These are phyloP conservation scores for Mythimna pallens DNA, from an alignment of 2,888 invertebrate species.

Conservation along the genomic window DNA sequence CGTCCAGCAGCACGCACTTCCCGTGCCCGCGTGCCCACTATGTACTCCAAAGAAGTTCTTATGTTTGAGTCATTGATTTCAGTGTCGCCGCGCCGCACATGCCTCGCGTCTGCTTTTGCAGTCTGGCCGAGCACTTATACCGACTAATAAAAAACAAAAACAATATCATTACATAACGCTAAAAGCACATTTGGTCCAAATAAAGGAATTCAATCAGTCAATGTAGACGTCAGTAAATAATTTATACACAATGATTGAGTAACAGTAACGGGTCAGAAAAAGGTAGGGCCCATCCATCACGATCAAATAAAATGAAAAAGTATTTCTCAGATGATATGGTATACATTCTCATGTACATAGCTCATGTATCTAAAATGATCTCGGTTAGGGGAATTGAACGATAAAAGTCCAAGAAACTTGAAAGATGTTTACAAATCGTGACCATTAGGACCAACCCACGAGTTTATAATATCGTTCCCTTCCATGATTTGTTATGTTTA, in stretches of 20 bases:
- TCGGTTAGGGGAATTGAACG: slow-evolving; percentile 9
- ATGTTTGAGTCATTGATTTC: too few relatives aligned
- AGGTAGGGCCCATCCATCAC: slow-evolving; percentile 35
- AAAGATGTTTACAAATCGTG: slow-evolving; percentile 31
- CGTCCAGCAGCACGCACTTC: too few relatives aligned
- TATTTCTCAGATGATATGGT: slow-evolving; percentile 1
- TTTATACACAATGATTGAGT: slow-evolving; percentile 24
- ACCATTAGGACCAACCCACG: neutral
- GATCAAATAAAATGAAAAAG: slow-evolving; percentile 30
- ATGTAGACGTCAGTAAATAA: slow-evolving; percentile 8
- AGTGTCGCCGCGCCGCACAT: too few relatives aligned
- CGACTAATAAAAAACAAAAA: neutral
- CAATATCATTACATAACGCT: neutral
- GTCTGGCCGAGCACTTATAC: too few relatives aligned
- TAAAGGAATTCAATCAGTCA: slow-evolving; percentile 33
- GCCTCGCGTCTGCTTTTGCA: too few relatives aligned
- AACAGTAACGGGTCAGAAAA: slow-evolving; percentile 21
- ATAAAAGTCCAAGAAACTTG: slow-evolving; percentile 25
- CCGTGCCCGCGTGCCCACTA: too few relatives aligned
- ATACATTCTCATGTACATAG: neutral
- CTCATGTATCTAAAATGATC: slow-evolving; percentile 20
- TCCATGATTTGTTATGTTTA: slow-evolving; percentile 4
- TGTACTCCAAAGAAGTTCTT: too few relatives aligned
- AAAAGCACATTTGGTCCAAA: slow-evolving; percentile 1
- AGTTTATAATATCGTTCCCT: neutral